Evolutionary conservation across 2,888 invertebrate species (phyloP), one percentile per base, ranked within the genome.

Genomic region (Phorcus lineatus): DNA sequence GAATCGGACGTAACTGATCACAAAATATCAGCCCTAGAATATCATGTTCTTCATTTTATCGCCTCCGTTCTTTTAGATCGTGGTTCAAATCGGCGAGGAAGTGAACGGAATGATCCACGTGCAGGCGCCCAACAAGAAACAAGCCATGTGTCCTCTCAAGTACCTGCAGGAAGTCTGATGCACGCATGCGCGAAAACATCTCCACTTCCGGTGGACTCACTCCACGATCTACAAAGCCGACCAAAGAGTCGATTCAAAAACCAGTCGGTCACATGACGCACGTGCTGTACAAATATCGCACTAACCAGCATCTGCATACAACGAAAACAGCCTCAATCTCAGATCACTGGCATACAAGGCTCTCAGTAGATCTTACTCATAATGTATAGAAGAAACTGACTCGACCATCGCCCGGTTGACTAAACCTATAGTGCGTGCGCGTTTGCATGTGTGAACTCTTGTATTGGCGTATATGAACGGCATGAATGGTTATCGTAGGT

Each of bases 91-190:
- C 11, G 97, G 97, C 1, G 98, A 98, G 85, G 98, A 98, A 91
- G 95, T 97, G 0, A 97, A 97, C 90, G 98, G 98, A 36, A 97
- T 97, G 95, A 96, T 98, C 83, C 96, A 97, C 95, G 97, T 98
- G 84, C 95, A 98, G 79, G 97, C 97, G 74, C 97, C 97, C 0
- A 90, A 88, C 78, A 89, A 90, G 78, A 97, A 97, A 88, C 97
- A 97, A 93, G 97, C 97, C 81, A 96, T 97, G 86, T 98, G 98
- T 94, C 98, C 98, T n/a, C 94, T 97, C 62, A 97, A 97, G 93
- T 98, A 97, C 92, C 95, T 98, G 83, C 97, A 97, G 94, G 98
- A 98, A 94, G 97, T 87, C 70, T 70, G 70, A 70, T 70, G 40
- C 40, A 47, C 36, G 17, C 17, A 31, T 36, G 36, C 19, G 36